Evolutionary conservation across 2,888 invertebrate species (phyloP).

Genomic region (Tetrapedia diversipes): DNA sequence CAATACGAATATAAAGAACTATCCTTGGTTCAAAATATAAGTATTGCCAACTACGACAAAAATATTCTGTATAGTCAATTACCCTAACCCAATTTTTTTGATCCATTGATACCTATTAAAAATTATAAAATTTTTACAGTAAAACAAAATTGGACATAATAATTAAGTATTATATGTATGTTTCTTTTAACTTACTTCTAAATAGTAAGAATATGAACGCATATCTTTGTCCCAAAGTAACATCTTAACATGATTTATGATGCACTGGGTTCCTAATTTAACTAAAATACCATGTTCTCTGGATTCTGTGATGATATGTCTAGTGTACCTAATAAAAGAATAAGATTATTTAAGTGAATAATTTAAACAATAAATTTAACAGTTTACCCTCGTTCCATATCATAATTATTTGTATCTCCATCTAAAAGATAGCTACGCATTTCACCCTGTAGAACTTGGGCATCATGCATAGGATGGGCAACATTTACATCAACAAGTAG

Average conservation of each 20-base stretch:
- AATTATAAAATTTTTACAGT: conserved; percentile 5
- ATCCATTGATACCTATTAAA: conserved; percentile 91
- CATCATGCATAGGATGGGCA: conserved; percentile 90
- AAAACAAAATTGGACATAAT: conserved; percentile 25
- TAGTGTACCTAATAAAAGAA: conserved; percentile 87
- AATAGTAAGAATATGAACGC: conserved; percentile 94
- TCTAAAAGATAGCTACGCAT: conserved; percentile 94
- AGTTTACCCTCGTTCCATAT: conserved; percentile 93
- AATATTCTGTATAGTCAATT: conserved; percentile 95
- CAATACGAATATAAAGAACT: conserved; percentile 91
- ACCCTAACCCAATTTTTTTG: conserved; percentile 97
- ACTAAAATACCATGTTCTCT: conserved; percentile 93
- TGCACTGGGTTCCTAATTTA: conserved; percentile 91
- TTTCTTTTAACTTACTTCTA: conserved; percentile 85
- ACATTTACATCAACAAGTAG: conserved; percentile 96
- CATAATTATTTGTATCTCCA: conserved; percentile 93
- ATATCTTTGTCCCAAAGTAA: conserved; percentile 97
- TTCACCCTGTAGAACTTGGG: conserved; percentile 95
- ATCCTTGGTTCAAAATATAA: conserved; percentile 96
- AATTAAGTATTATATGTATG: not conserved
- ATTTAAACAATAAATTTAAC: conserved; percentile 1
- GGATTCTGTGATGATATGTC: conserved; percentile 92
- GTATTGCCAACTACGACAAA: conserved; percentile 98
- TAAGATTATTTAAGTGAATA: conserved; percentile 12
- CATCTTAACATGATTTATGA: conserved; percentile 96